Conservation (phyloP, 1,140 invertebrate genomes). For the Pissodes strobi region DNA sequence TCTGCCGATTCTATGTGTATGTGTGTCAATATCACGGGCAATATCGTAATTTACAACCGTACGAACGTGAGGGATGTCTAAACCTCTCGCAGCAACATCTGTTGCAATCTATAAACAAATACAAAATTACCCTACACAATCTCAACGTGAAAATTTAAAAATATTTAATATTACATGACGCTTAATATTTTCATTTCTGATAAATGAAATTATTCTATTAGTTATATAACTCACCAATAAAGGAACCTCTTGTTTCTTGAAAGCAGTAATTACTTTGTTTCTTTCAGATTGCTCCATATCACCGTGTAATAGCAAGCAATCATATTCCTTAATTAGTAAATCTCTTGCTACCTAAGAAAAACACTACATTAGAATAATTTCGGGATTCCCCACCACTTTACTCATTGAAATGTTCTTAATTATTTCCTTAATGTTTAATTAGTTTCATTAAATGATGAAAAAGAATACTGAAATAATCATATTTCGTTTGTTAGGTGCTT, state of each 20-base stretch:
- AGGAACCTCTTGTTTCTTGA: conserved; percentile 87
- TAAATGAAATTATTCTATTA: no score
- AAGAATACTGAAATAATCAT: no score
- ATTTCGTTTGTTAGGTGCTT: no score
- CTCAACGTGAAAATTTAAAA: no score
- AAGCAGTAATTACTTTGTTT: conserved; percentile 94
- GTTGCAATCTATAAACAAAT: no score
- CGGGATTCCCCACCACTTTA: no score
- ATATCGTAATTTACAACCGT: conserved; percentile 98
- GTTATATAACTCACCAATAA: conserved; percentile 48
- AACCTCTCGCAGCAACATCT: conserved; percentile 98
- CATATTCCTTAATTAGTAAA: conserved; percentile 85
- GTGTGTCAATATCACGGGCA: conserved; percentile 97
- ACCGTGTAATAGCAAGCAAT: conserved; percentile 90
- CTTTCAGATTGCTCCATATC: conserved; percentile 98
- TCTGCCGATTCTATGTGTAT: conserved; percentile 95
- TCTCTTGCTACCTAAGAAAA: conserved; percentile 78
- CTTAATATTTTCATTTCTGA: no score
- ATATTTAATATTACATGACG: no score
- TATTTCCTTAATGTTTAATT: no score
- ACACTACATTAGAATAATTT: not conserved
- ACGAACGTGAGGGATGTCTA: conserved; percentile 96
- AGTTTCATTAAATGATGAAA: no score
- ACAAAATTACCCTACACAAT: no score
- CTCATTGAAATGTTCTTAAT: no score